phyloP scores from a whole-genome alignment of 2,888 invertebrate genomes.

The Cosmia pyralina region DNA sequence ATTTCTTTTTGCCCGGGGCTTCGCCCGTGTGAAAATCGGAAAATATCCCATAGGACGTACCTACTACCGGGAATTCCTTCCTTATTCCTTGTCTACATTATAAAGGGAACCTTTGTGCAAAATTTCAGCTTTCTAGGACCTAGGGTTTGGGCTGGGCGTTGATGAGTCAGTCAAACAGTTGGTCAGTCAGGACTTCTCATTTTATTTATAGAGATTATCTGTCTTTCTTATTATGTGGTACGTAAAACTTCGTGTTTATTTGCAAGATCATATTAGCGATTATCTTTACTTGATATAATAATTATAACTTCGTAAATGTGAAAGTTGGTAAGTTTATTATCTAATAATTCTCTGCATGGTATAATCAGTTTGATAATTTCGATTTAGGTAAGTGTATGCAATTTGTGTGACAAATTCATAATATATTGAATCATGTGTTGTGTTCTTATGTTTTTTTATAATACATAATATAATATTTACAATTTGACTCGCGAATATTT shows the following conservation, averaged over 20 bases:
- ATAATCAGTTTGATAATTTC: not conserved
- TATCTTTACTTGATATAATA: slow-evolving; percentile 30
- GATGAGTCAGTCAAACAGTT: too few relatives aligned
- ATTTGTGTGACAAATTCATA: slow-evolving; percentile 2
- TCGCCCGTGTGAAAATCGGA: too few relatives aligned
- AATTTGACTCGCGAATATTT: not conserved
- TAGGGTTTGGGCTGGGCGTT: too few relatives aligned
- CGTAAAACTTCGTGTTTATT: slow-evolving; percentile 34
- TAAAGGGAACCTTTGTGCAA: too few relatives aligned
- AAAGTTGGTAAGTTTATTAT: slow-evolving; percentile 36
- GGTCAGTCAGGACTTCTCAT: too few relatives aligned
- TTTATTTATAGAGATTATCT: not conserved
- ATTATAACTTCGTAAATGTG: slow-evolving; percentile 37
- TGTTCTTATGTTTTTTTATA: not conserved
- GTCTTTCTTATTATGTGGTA: not conserved
- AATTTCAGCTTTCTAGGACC: too few relatives aligned
- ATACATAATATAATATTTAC: slow-evolving; percentile 8
- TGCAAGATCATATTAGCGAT: slow-evolving; percentile 26
- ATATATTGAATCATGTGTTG: not conserved
- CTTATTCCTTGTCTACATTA: too few relatives aligned
- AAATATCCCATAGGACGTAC: too few relatives aligned
- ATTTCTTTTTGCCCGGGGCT: not conserved
- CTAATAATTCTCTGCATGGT: slow-evolving; percentile 11
- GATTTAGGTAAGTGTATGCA: not conserved
- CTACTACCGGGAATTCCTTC: too few relatives aligned